Percentiles rank a stretch among this genome's conserved stretches.
Conservation (phyloP, 2,797 vertebrate species). For the Gallinago solitaria region DNA sequence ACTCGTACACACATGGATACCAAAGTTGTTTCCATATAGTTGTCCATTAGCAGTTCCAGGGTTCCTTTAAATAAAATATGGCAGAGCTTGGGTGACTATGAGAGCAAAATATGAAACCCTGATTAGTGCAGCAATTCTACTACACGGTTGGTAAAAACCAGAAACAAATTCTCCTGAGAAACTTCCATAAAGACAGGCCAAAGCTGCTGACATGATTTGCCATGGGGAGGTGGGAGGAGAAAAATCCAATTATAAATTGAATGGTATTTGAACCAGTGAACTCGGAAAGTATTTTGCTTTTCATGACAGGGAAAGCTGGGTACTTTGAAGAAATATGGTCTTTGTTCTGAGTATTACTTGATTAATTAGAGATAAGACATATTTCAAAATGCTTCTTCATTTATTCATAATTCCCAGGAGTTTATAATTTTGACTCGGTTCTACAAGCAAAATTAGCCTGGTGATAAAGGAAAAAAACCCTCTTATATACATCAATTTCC, state of each 20-base stretch:
- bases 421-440: background rate
- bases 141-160: background rate
- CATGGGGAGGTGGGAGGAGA: background rate
- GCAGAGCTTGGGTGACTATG: background rate
- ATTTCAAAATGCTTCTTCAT: slow-evolving; percentile 7
- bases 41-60: background rate
- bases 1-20: fast-evolving
- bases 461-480: background rate
- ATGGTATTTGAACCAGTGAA: background rate
- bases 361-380: slow-evolving; percentile 20
- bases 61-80: background rate
- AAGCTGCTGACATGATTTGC: background rate
- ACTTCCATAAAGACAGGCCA: background rate
- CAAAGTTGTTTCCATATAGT: background rate
- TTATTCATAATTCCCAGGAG: background rate
- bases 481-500: background rate
- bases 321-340: background rate
- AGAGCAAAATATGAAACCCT: background rate
- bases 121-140: background rate
- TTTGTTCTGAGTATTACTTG: slow-evolving; percentile 17
- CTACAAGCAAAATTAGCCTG: background rate
- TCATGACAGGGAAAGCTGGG: background rate
- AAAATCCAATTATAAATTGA: background rate
- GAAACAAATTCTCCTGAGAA: background rate
- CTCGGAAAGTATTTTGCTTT: background rate